Evolutionary conservation across 1,140 invertebrate genomes (phyloP), one percentile per base, ranked within the genome.

Genomic region (Platorchestia sp.): DNA sequence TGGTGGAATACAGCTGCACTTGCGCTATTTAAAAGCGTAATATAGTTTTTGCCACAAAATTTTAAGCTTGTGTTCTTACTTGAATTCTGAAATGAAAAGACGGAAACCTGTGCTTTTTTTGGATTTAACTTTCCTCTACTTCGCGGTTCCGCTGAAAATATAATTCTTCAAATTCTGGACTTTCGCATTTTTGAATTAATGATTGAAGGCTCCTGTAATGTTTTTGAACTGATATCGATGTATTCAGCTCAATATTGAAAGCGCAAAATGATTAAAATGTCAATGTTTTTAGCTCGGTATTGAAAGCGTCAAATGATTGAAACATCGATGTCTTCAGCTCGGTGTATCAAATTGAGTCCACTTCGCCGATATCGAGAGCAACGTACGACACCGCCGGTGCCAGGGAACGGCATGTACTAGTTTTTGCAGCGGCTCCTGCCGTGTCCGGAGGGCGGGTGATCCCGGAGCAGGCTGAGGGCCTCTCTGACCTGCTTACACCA

Each of bases 381-480:
- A 75, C 59, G 27, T 36, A 19, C 59, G 59, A 27, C 59, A 75
- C 59, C 59, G 59, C 7, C n/a, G 27, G 1, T 75, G 27, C 59
- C 59, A 75, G 59, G 59, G 59, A 75, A 93, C 91, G 91, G 91
- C 44, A 93, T 40, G 40, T 44, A 22, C 91, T 45, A 47, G 91
- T 93, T 93, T 93, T 93, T 93, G 36, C 22, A 45, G 45, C 43
- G 41, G 44, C 91, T 44, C 43, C 3, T 42, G 43, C 36, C n/a
- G 41, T 89, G 43, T 89, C 91, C 91, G 91, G 40, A 47, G 45
- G 91, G 91, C 91, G 44, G 91, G 91, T n/a, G 91, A 44, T 93
- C 91, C 91, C n/a, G 91, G 0, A 93, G 91, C 91, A 45, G 91
- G 91, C 47, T 93, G 36, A 5, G 43, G 43, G 91, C 59, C 59